Percentiles rank a stretch among this genome's conserved stretches.
phyloP scores from a whole-genome alignment of 92 coral and sea anemone genomes.

The Umimayanthus kanabou region DNA sequence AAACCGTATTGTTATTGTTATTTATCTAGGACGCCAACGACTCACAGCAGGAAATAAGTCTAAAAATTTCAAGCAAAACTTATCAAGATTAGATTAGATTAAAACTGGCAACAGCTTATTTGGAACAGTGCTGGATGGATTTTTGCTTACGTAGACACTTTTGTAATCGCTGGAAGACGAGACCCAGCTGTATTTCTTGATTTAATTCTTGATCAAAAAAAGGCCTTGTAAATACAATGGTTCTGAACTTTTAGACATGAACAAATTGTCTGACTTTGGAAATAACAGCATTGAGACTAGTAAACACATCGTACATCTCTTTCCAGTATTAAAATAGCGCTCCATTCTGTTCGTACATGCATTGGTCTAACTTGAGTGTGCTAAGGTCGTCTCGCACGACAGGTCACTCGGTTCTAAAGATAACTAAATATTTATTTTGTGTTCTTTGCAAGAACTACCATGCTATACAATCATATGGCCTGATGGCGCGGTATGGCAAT shows the following conservation, averaged over 20 bases:
- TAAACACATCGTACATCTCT: neutral
- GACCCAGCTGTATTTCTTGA: neutral
- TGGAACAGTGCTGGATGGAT: neutral
- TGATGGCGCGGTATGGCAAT: neutral
- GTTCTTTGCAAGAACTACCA: neutral
- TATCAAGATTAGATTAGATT: constrained; percentile 22
- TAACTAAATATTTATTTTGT: neutral
- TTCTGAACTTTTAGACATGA: neutral
- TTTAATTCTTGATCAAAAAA: neutral
- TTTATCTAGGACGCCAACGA: constrained; percentile 1
- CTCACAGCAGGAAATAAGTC: constrained; percentile 42
- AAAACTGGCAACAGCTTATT: constrained; percentile 21
- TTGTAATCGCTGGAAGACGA: neutral
- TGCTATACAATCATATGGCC: neutral
- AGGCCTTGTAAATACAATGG: neutral
- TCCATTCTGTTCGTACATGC: neutral
- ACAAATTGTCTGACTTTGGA: neutral
- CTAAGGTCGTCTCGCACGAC: neutral
- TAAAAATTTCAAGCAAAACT: constrained; percentile 2
- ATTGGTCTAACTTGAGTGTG: neutral
- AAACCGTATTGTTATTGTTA: constrained; percentile 4
- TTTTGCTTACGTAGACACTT: neutral
- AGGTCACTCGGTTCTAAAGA: neutral
- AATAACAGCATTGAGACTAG: neutral
- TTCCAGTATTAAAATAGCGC: too few relatives aligned